Evolutionary conservation across 1,140 invertebrate genomes (phyloP), one percentile per base, ranked within the genome.

Genomic region (Drosophila tsacasi): DNA sequence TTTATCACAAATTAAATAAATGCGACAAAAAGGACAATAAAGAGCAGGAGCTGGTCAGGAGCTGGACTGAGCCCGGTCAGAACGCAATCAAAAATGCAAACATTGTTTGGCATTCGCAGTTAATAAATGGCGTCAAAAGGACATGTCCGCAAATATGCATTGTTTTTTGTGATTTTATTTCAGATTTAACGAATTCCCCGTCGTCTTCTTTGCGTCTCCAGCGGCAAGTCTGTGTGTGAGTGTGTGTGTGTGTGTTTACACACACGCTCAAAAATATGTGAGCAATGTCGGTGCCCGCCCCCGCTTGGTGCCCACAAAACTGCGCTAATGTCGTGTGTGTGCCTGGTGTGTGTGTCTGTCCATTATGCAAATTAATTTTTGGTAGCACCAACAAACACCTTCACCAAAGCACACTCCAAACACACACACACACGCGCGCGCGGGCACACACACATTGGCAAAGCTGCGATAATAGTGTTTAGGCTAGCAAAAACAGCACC

Each of bases 311-410:
- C 58, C 69, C 59, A 15, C 49, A 64, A 55, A 47, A 47, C 49
- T 52, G 49, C 58, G 68, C 67, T 73, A 73, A 73, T 73, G 67
- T 71, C 54, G 23, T 27, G 17, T 58, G 42, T 69, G 63, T 65
- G 27, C 21, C 4, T 21, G 30, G 23, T 30, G 42, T 47, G 44
- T 72, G 46, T 64, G 57, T 68, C 46, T 68, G 71, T 74, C 60
- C 78, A 90, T 89, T 89, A 89, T 89, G 85, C 85, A 89, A 89
- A 89, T 89, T 89, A 89, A 90, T 89, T 89, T 89, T 90, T 75
- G 85, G 81, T 81, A 81, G 68, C 66, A 73, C 49, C 77, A 78
- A 81, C 68, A 81, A 79, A 84, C 66, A 79, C 80, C 77, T 78
- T 40, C 55, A 49, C 47, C 52, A 42, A 54, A 37, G 50, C 64